phyloP scores from a whole-genome alignment of 2,113 vertebrate genomes.

The Nesospiza acunhae region DNA sequence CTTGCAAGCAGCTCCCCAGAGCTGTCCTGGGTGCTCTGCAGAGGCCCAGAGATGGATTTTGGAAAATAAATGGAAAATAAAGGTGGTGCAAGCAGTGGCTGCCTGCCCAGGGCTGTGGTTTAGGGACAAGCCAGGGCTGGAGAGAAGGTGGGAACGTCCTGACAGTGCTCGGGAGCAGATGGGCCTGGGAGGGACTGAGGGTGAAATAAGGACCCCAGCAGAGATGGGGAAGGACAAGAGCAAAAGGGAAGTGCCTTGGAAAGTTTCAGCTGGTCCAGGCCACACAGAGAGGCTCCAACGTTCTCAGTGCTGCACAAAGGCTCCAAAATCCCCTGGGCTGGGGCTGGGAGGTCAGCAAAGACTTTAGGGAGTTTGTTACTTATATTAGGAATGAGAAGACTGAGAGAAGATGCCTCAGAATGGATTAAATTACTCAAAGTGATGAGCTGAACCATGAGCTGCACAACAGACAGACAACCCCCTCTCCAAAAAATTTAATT shows the following conservation, averaged over 20 bases:
- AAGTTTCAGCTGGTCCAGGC: not conserved
- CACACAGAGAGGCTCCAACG: rapidly evolving
- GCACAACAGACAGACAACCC: not conserved
- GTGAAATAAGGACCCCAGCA: not conserved
- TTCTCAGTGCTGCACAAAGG: not conserved
- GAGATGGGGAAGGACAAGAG: not conserved
- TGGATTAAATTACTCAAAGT: not conserved
- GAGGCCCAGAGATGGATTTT: not conserved
- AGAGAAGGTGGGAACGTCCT: not conserved
- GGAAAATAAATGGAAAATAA: not conserved
- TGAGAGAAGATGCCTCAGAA: not conserved
- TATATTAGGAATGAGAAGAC: not conserved
- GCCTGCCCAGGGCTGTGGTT: not conserved
- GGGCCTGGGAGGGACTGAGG: not conserved
- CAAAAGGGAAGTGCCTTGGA: not conserved
- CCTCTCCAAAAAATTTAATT: not conserved
- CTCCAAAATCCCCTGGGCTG: not conserved
- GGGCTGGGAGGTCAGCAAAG: not conserved
- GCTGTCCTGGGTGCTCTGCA: not conserved
- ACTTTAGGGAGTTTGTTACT: not conserved
- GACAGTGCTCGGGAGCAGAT: not conserved
- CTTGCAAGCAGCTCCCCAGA: not conserved
- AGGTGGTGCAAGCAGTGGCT: not conserved
- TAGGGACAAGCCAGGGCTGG: not conserved
- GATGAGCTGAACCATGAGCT: not conserved